Evolutionary conservation across 2,113 vertebrate genomes (phyloP).

Genomic region (Urocolius indicus): DNA sequence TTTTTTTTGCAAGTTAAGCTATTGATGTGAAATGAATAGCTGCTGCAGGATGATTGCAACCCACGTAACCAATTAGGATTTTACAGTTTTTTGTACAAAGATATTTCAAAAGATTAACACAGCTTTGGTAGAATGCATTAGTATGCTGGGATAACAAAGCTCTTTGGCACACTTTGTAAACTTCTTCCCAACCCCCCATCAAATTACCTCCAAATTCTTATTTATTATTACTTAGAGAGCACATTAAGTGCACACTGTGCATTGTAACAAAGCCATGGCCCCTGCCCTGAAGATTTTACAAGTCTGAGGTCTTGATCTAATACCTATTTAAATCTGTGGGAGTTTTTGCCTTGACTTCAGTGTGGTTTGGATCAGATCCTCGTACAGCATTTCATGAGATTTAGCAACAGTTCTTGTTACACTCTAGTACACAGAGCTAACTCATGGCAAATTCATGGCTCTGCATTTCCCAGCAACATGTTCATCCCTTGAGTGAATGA

Average conservation of each 20-base stretch:
- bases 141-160: not conserved
- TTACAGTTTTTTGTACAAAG: constrained; percentile 6
- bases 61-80: not conserved
- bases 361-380: constrained; percentile 2
- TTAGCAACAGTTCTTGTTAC: not conserved
- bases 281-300: constrained; percentile 39
- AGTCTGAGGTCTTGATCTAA: constrained; percentile 11
- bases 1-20: not conserved
- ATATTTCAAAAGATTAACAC: not conserved
- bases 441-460: not conserved
- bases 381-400: not conserved
- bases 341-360: constrained; percentile 34
- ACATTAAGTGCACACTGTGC: not conserved
- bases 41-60: not conserved
- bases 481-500: not conserved
- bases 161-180: constrained; percentile 31
- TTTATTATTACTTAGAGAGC: constrained; percentile 33
- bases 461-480: not conserved
- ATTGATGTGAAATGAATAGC: not conserved
- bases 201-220: constrained; percentile 30
- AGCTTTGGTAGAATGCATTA: not conserved
- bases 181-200: not conserved
- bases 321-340: constrained; percentile 39
- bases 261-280: constrained; percentile 11
- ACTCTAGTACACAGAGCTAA: not conserved